Conservation (phyloP, 2,888 invertebrate species). For the Sarcophaga carnaria region DNA sequence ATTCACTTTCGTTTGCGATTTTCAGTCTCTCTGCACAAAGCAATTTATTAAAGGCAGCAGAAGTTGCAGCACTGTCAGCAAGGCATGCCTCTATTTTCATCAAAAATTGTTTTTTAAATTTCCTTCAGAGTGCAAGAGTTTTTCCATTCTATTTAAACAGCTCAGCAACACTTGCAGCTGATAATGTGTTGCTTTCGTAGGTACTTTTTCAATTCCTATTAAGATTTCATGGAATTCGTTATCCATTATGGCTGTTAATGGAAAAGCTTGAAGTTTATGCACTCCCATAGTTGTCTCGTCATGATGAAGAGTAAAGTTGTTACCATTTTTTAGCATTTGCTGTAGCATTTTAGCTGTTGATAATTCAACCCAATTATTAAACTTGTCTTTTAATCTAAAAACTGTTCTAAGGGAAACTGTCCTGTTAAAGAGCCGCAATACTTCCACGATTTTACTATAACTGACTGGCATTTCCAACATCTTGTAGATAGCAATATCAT, state of each 20-base stretch:
- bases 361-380: slow-evolving; percentile 37
- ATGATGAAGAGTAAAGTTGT: slow-evolving; percentile 25
- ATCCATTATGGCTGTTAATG: slow-evolving; percentile 26
- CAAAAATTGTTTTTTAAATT: slow-evolving; percentile 41
- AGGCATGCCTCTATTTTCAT: slow-evolving; percentile 40
- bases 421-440: slow-evolving; percentile 43
- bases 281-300: slow-evolving; percentile 31
- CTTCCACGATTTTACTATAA: slow-evolving; percentile 32
- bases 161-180: slow-evolving; percentile 10
- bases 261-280: slow-evolving; percentile 38
- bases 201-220: slow-evolving; percentile 33
- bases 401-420: slow-evolving; percentile 9
- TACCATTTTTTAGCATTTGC: no score
- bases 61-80: slow-evolving; percentile 50
- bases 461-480: slow-evolving; percentile 35
- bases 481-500: slow-evolving; percentile 5
- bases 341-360: slow-evolving; percentile 40
- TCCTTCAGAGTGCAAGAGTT: slow-evolving; percentile 41
- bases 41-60: slow-evolving; percentile 47
- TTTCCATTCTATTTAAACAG: slow-evolving; percentile 37
- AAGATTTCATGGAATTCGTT: slow-evolving; percentile 4
- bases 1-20: slow-evolving; percentile 41
- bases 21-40: slow-evolving; percentile 45
- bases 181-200: slow-evolving; percentile 28
- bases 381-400: slow-evolving; percentile 14